phyloP scores from a whole-genome alignment of 1,140 invertebrate species.

The Drosophila eugracilis region DNA sequence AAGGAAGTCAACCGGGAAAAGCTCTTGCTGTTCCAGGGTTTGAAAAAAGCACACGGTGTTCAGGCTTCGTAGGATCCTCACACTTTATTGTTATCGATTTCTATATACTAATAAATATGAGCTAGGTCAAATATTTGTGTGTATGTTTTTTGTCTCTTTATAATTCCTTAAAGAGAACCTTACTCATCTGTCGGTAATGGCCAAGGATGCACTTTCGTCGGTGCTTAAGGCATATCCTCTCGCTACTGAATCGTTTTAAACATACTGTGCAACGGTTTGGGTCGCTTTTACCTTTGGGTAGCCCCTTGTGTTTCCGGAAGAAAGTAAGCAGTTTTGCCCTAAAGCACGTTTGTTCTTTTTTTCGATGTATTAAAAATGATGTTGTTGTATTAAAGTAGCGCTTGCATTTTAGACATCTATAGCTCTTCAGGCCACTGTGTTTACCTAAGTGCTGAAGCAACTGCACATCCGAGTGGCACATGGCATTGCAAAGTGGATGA shows the following conservation, averaged over 20 bases:
- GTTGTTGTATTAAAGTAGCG: conserved; percentile 26
- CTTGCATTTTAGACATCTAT: conserved; percentile 45
- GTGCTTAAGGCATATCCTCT: conserved; percentile 15
- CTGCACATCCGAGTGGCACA: conserved; percentile 26
- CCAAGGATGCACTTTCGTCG: conserved; percentile 29
- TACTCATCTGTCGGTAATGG: conserved; percentile 10
- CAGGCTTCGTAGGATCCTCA: conserved; percentile 33
- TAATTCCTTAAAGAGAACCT: background rate
- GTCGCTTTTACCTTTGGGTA: background rate
- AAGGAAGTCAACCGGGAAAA: conserved; percentile 87
- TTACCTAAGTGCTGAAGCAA: conserved; percentile 37
- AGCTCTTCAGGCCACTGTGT: conserved; percentile 18
- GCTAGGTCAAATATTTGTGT: conserved; percentile 5
- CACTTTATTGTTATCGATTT: conserved; percentile 54
- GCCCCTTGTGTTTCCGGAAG: background rate
- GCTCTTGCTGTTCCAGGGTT: conserved; percentile 86
- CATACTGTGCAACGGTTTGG: conserved; percentile 43
- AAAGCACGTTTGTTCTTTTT: background rate
- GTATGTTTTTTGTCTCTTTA: background rate
- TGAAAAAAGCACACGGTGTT: conserved; percentile 88
- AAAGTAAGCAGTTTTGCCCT: conserved; percentile 19
- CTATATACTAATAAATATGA: conserved; percentile 32
- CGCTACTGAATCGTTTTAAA: conserved; percentile 23
- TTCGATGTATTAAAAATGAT: conserved; percentile 38
- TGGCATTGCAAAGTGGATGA: conserved; percentile 39